Percentiles rank a stretch among this genome's conserved stretches.
Evolutionary conservation across 2,888 invertebrate species (phyloP).

Genomic region (Drosophila diplacantha): DNA sequence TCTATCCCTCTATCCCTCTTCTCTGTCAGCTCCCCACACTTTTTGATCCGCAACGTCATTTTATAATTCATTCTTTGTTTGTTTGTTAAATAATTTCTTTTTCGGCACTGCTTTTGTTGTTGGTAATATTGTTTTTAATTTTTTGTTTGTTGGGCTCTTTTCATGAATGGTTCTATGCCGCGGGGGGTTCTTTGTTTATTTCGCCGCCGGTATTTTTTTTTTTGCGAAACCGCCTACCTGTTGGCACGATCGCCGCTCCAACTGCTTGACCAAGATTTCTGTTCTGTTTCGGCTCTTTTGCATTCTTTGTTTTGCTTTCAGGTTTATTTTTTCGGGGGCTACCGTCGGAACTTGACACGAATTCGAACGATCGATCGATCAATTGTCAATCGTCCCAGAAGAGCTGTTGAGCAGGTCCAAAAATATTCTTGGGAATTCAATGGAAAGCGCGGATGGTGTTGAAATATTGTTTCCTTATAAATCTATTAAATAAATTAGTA

Average conservation of each 20-base stretch:
- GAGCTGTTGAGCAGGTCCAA: conserved; percentile 35
- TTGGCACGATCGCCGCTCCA: conserved; percentile 48
- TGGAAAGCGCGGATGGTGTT: background rate
- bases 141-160: conserved; percentile 6
- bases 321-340: conserved; percentile 32
- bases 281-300: conserved; percentile 36
- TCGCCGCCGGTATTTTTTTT: conserved; percentile 16
- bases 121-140: conserved; percentile 24
- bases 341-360: conserved; percentile 55
- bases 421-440: conserved; percentile 4
- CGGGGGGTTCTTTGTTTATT: conserved; percentile 17
- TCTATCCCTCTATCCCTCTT: conserved; percentile 1
- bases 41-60: conserved; percentile 35
- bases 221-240: conserved; percentile 52
- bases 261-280: conserved; percentile 55
- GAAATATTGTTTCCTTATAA: background rate
- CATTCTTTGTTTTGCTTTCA: conserved; percentile 41
- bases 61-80: conserved; percentile 41
- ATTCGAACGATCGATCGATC: conserved; percentile 18
- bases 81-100: conserved; percentile 53
- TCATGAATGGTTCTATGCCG: conserved; percentile 41
- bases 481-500: background rate
- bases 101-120: conserved; percentile 33
- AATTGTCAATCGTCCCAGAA: conserved; percentile 7
- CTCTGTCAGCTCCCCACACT: conserved; percentile 3